A percentile compares a stretch with the other conserved stretches of the same genome.
Conservation (phyloP, 2,797 vertebrate species). For the Acanthis flammea region DNA sequence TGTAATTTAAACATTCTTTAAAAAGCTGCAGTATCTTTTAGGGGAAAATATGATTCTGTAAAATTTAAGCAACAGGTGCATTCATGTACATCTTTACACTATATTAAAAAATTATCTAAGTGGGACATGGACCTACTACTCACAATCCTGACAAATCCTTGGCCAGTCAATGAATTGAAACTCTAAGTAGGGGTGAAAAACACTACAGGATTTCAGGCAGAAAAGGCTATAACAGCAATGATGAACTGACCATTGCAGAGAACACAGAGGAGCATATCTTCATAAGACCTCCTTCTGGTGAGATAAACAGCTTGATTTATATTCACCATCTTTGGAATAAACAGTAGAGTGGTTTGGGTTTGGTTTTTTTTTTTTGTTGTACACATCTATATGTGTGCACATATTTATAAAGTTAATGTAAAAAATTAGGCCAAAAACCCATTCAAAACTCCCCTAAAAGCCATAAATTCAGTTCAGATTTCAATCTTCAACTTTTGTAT, state of each 20-base stretch:
- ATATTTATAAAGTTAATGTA: not conserved
- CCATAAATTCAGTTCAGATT: not conserved
- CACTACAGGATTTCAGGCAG: not conserved
- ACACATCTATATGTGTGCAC: accelerated
- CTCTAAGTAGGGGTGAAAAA: not conserved
- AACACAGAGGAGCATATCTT: not conserved
- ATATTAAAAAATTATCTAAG: not conserved
- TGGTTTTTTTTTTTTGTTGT: not conserved
- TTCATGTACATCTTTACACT: not conserved
- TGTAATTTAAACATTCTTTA: not conserved
- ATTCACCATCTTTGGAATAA: not conserved
- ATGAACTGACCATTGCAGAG: not conserved
- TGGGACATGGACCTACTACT: not conserved
- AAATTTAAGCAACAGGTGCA: not conserved
- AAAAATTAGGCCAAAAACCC: not conserved
- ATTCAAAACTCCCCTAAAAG: not conserved
- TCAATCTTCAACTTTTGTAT: not conserved
- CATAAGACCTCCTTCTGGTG: not conserved
- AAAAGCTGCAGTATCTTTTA: not conserved
- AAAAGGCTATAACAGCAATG: not conserved
- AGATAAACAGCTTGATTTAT: not conserved
- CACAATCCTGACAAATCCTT: not conserved
- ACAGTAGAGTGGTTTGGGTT: accelerated
- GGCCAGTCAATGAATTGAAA: not conserved
- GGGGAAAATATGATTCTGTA: not conserved